These are phyloP conservation scores for Cosmia trapezina DNA, from an alignment of 2,888 invertebrate genomes.

Conservation along the genomic window DNA sequence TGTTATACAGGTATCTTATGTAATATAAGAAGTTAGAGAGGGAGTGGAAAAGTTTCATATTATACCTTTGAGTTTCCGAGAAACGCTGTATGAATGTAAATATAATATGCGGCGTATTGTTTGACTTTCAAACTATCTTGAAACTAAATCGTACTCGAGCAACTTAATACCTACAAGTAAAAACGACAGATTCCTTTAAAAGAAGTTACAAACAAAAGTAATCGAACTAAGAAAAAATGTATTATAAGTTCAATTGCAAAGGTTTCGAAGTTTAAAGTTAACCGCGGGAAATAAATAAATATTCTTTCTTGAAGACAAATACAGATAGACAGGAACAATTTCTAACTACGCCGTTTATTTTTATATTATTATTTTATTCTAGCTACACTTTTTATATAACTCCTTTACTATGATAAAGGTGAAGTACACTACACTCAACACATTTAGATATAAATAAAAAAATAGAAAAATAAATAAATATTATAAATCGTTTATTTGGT, in stretches of 20 bases:
- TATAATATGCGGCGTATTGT: not conserved
- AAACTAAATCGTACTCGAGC: constrained; percentile 12
- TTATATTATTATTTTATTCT: no score
- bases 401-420: not conserved
- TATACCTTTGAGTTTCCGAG: constrained; percentile 3
- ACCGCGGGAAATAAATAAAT: constrained; percentile 11
- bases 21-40: not conserved
- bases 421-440: not conserved
- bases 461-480: no score
- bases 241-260: constrained; percentile 31
- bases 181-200: not conserved
- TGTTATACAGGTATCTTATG: constrained; percentile 29
- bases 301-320: constrained; percentile 6
- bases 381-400: not conserved
- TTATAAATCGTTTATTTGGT: no score
- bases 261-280: constrained; percentile 15
- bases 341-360: not conserved
- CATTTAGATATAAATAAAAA: no score
- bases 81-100: not conserved
- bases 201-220: constrained; percentile 18
- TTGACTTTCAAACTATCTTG: constrained; percentile 1
- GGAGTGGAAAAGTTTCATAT: constrained; percentile 2
- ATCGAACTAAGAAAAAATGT: constrained; percentile 21
- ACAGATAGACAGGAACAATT: constrained; percentile 2
- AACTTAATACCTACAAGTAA: not conserved